Percentiles rank a stretch among this genome's conserved stretches.
Evolutionary conservation across 2,113 vertebrate species (phyloP).

Genomic region (Phasianus colchicus): DNA sequence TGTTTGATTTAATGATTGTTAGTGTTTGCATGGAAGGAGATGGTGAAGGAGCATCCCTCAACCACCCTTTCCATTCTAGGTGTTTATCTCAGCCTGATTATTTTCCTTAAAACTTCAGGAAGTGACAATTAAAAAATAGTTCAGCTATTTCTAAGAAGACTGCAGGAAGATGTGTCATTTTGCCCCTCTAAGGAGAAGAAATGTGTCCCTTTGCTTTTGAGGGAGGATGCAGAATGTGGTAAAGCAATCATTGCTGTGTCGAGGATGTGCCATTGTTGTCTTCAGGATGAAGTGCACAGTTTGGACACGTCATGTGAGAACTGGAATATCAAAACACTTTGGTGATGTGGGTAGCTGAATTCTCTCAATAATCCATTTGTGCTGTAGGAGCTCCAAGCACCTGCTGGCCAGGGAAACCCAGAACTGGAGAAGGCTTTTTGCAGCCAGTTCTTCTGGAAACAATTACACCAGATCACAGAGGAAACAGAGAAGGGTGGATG

Average conservation of each 20-base stretch:
- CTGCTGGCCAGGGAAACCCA: neutral
- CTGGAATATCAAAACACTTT: neutral
- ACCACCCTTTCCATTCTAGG: neutral
- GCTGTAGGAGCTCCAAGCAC: neutral
- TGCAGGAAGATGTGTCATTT: constrained; percentile 19
- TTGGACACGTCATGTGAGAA: neutral
- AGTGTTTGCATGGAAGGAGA: neutral
- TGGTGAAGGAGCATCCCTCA: neutral
- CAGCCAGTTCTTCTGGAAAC: neutral
- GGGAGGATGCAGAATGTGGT: neutral
- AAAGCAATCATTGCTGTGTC: neutral
- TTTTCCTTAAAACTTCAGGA: constrained; percentile 35
- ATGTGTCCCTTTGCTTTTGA: neutral
- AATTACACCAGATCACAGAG: accelerated
- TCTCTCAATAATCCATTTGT: neutral
- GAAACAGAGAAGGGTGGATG: neutral
- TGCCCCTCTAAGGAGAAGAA: neutral
- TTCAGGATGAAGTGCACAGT: neutral
- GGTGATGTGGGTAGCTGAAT: neutral
- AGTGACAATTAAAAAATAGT: constrained; percentile 56
- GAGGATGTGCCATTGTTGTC: neutral
- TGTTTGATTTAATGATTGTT: constrained; percentile 45
- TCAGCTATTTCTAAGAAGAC: constrained; percentile 43
- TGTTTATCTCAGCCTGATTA: constrained; percentile 12
- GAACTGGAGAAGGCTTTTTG: neutral